phyloP scores from a whole-genome alignment of 2,888 invertebrate genomes.

The Spodoptera littoralis region DNA sequence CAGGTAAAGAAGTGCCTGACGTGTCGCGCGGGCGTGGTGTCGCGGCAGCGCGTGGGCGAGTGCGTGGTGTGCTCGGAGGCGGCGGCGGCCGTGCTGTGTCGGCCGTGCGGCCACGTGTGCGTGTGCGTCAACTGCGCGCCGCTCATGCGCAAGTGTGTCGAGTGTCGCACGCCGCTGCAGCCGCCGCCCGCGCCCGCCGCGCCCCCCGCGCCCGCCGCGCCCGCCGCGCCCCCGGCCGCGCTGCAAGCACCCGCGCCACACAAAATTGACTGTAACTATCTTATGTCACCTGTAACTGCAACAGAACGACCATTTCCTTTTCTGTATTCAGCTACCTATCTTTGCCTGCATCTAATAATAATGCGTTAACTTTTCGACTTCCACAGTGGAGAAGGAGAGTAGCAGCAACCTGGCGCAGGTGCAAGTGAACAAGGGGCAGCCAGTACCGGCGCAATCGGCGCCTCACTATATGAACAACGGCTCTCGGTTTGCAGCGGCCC shows the following conservation, averaged over 20 bases:
- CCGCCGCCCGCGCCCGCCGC: slow-evolving; percentile 56
- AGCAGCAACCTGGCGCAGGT: slow-evolving; percentile 82
- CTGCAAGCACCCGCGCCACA: slow-evolving; percentile 12
- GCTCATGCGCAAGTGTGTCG: slow-evolving; percentile 99
- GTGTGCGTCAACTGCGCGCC: slow-evolving; percentile 95
- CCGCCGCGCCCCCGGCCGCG: slow-evolving; percentile 19
- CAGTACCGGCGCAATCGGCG: slow-evolving; percentile 80
- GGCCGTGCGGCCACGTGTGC: slow-evolving; percentile 98
- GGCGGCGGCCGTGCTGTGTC: slow-evolving; percentile 96
- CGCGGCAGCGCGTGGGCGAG: slow-evolving; percentile 94
- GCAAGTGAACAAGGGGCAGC: slow-evolving; percentile 85
- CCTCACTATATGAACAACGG: slow-evolving; percentile 86
- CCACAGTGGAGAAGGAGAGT: slow-evolving; percentile 75
- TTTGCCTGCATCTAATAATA: not conserved
- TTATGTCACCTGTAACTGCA: not conserved
- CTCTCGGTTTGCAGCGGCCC: slow-evolving; percentile 67
- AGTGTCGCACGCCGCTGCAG: slow-evolving; percentile 95
- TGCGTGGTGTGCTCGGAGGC: slow-evolving; percentile 98
- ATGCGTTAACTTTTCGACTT: not conserved
- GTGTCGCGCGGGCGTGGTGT: slow-evolving; percentile 95
- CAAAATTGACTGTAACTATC: slow-evolving; percentile 62
- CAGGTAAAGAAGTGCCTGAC: slow-evolving; percentile 97
- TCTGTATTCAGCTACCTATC: not conserved
- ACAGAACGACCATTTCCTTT: too few species aligned
- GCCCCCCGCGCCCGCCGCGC: slow-evolving; percentile 49